Evolutionary conservation across 2,797 vertebrate genomes (phyloP).

Genomic region (Melanogrammus aeglefinus): DNA sequence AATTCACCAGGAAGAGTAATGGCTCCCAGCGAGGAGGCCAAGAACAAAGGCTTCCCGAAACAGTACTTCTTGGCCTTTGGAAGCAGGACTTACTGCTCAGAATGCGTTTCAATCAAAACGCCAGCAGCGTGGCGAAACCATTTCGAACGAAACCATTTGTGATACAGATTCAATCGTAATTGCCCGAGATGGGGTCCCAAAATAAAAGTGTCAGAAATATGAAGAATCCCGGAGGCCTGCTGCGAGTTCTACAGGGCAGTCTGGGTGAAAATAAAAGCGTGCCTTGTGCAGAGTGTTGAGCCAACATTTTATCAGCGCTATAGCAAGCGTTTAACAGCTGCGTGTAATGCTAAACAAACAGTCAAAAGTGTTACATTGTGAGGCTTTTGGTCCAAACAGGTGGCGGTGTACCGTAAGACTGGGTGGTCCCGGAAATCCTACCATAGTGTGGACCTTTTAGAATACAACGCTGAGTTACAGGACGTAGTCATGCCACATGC

Average conservation of each 20-base stretch:
- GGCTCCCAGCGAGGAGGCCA: slow-evolving; percentile 17
- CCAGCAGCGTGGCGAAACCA: too few species aligned
- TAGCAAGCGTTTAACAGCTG: slow-evolving; percentile 35
- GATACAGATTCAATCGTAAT: too few species aligned
- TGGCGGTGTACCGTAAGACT: slow-evolving; percentile 34
- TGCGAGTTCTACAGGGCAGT: too few species aligned
- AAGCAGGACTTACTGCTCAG: not conserved
- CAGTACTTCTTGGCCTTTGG: slow-evolving; percentile 6
- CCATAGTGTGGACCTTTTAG: slow-evolving; percentile 25
- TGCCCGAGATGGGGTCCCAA: too few species aligned
- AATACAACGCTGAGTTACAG: slow-evolving; percentile 25
- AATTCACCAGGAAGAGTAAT: slow-evolving; percentile 25
- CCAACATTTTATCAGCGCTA: too few species aligned
- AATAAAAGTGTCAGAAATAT: too few species aligned
- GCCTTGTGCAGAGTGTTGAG: too few species aligned
- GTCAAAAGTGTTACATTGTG: slow-evolving; percentile 30
- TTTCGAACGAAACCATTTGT: too few species aligned
- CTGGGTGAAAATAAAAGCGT: too few species aligned
- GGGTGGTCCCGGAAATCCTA: slow-evolving; percentile 50
- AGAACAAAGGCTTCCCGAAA: slow-evolving; percentile 48
- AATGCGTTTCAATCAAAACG: too few species aligned
- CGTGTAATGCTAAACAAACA: slow-evolving; percentile 9
- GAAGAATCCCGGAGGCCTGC: too few species aligned
- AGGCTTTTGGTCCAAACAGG: slow-evolving; percentile 45
- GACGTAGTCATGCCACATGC: not conserved